Evolutionary conservation across 2,113 vertebrate species (phyloP), one percentile per base, ranked within the genome.

Genomic region (Budorcas taxicolor): DNA sequence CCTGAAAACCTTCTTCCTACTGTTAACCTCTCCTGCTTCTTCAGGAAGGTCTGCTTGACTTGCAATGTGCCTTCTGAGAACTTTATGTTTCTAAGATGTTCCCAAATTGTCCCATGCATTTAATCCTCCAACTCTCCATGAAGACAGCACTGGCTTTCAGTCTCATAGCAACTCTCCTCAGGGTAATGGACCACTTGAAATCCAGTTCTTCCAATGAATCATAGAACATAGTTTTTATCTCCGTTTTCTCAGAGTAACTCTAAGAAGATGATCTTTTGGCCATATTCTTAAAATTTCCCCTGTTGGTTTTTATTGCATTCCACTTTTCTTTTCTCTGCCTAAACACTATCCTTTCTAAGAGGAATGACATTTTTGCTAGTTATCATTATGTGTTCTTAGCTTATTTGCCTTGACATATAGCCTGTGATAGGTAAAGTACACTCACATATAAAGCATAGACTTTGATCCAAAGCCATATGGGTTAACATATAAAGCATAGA

Each of bases 111-210:
- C 83, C 76, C 1, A 0, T 55, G 78, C 78, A 23, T 84, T 95
- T 91, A 82, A 76, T 58, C 67, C 47, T 82, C 58, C 55, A 21
- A 11, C 82, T 83, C 76, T 90, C 29, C 33, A 83, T 13, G 83
- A 78, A 89, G 78, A 78, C 47, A 60, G 3, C 14, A 6, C n/a
- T 52, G 85, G 58, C 74, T 94, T 45, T 97, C 86, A 43, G 97
- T 96, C 76, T 96, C 97, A n/a, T 78, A 96, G 93, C 93, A 92
- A 78, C 93, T 85, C 74, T 93, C 94, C 90, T 97, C 93, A 91
- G 96, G 93, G 95, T 94, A 96, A 97, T 87, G 89, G 94, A n/a
- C 76, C 27, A 89, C 40, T 90, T 17, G 96, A 92, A 97, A 94
- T 91, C 90, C 71, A 88, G 43, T 87, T 9, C 29, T 88, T 36